Evolutionary conservation across 2,113 vertebrate species (phyloP), one percentile per base, ranked within the genome.

Genomic region (Colius striatus): DNA sequence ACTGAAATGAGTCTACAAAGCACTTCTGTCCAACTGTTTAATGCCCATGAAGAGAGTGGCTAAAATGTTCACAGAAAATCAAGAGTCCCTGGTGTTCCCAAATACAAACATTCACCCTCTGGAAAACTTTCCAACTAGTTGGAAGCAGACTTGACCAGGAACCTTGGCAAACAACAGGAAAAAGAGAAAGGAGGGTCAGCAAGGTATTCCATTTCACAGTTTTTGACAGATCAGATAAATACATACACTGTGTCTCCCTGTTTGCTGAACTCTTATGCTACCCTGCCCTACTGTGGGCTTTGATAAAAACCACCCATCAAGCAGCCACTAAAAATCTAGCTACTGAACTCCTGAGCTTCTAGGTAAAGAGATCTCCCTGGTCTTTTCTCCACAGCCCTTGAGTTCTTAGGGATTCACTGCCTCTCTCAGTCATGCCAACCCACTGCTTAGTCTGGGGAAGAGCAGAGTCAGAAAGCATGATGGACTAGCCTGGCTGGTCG

Each of bases 401-500:
- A 63, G 27, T 70, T 85, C 23, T 58, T 53, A 32, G 21, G 38
- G 23, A 81, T 17, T 60, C 45, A 47, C 10, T 38, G 55, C 11
- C 14, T 9, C 23, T 71, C 26, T 60, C 32, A 48, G 29, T 74
- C 50, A 51, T 34, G 25, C 29, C 2, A 0, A 29, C 9, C 10
- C 34, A 23, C 41, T 80, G 48, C 30, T 13, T 16, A 34, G 29
- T 25, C 19, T 61, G 3, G 13, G 25, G 18, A 20, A 50, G 17
- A 87, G 65, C 38, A 72, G 63, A 84, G 48, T 43, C 0, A 0
- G 48, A 22, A 77, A 61, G 20, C 4, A 6, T 1, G 10, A 55
- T 6, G 1, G 1, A 13, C 3, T 34, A 43, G 14, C 32, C 27
- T 25, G 27, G 14, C 7, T 30, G 16, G 61, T 36, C 1, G 0